These are phyloP conservation scores for Calephelis nemesis DNA, from an alignment of 1,140 invertebrate genomes.

Conservation along the genomic window DNA sequence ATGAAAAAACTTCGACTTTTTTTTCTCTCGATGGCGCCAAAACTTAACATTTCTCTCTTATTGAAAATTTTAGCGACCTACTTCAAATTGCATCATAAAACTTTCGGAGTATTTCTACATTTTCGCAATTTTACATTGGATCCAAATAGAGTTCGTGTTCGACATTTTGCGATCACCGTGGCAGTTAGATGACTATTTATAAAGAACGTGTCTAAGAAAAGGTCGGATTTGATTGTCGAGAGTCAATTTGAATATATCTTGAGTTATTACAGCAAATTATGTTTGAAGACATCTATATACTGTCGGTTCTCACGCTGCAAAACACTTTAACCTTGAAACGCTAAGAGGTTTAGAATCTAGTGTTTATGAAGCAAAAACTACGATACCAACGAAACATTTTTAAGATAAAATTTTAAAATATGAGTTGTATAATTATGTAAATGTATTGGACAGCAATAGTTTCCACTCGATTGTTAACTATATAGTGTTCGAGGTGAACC, in stretches of 20 bases:
- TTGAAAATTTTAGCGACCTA: not conserved
- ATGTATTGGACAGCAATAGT: constrained; percentile 23
- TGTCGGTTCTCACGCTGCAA: constrained; percentile 68
- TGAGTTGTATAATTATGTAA: constrained; percentile 18
- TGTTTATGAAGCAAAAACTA: constrained; percentile 11
- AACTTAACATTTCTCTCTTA: no score
- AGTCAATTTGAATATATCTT: constrained; percentile 74
- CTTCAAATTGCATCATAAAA: constrained; percentile 1
- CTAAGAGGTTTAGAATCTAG: constrained; percentile 30
- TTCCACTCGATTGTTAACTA: constrained; percentile 46
- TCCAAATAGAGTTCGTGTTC: constrained; percentile 73
- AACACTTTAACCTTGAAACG: constrained; percentile 66
- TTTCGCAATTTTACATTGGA: constrained; percentile 63
- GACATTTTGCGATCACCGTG: constrained; percentile 70
- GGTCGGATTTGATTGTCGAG: constrained; percentile 76
- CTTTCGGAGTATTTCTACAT: constrained; percentile 36
- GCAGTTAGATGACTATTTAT: constrained; percentile 76
- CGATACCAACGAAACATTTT: constrained; percentile 6
- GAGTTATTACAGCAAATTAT: constrained; percentile 75
- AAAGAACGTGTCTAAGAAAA: constrained; percentile 76
- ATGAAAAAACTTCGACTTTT: no score
- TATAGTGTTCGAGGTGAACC: constrained; percentile 65
- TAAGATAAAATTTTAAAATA: constrained; percentile 21
- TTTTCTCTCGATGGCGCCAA: no score
- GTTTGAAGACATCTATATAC: constrained; percentile 70